These are phyloP conservation scores for Lordiphosa andalusiaca DNA, from an alignment of 2,888 invertebrate genomes.

Conservation along the genomic window DNA sequence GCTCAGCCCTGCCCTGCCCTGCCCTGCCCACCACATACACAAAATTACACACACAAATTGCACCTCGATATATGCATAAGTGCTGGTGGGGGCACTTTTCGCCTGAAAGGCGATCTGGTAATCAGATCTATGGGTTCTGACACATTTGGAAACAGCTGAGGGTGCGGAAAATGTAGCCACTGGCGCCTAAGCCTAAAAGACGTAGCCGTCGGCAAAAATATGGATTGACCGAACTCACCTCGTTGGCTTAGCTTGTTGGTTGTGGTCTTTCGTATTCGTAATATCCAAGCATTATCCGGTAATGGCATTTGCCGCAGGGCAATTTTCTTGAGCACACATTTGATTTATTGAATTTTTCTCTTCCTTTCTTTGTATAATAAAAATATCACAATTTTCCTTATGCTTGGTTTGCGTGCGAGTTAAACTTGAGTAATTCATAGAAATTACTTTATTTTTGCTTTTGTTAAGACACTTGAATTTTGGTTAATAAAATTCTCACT, in stretches of 20 bases:
- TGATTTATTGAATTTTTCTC: conserved; percentile 16
- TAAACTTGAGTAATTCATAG: conserved; percentile 9
- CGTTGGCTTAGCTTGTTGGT: conserved; percentile 24
- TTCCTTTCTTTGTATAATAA: conserved; percentile 39
- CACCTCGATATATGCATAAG: conserved; percentile 11
- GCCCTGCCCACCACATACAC: too few species aligned
- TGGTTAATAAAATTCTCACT: conserved; percentile 32
- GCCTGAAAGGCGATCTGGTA: conserved; percentile 47
- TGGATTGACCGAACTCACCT: conserved; percentile 45
- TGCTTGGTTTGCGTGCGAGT: conserved; percentile 28
- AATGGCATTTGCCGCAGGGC: conserved; percentile 27
- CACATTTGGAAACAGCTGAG: conserved; percentile 48
- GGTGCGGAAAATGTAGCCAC: conserved; percentile 17
- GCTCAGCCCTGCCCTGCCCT: too few species aligned
- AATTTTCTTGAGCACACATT: conserved; percentile 46
- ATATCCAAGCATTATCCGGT: conserved; percentile 73
- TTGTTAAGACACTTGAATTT: conserved; percentile 73
- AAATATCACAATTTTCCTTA: conserved; percentile 71
- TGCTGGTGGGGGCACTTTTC: conserved; percentile 1
- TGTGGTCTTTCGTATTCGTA: conserved; percentile 15
- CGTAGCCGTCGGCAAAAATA: conserved; percentile 60
- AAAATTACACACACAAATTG: conserved; percentile 6
- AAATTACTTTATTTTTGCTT: conserved; percentile 24
- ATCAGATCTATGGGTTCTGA: conserved; percentile 57
- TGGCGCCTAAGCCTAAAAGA: conserved; percentile 62